Conservation (phyloP, 2,113 vertebrate genomes). For the Diphyllodes magnificus region DNA sequence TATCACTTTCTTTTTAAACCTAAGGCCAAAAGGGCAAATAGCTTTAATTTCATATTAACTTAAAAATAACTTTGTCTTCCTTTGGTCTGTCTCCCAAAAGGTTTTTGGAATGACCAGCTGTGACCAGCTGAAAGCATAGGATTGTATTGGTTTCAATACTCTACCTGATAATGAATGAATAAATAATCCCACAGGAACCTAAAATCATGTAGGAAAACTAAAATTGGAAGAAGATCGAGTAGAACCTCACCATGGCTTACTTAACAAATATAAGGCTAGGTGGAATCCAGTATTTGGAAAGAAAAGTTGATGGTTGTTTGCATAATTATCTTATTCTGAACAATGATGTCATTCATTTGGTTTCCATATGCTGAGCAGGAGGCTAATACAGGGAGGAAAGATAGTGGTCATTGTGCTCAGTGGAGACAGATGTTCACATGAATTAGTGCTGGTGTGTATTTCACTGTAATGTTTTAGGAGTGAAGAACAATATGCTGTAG, state of each 20-base stretch:
- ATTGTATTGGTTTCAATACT: background rate
- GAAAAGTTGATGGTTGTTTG: background rate
- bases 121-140: background rate
- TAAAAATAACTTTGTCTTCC: background rate
- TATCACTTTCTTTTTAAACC: background rate
- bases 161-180: background rate
- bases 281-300: background rate
- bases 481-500: background rate
- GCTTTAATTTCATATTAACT: background rate
- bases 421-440: background rate
- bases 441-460: background rate
- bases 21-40: background rate
- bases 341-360: background rate
- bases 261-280: background rate
- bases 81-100: background rate
- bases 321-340: background rate
- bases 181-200: background rate
- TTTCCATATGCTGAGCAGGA: background rate
- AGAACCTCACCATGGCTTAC: background rate
- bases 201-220: background rate
- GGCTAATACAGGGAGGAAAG: background rate
- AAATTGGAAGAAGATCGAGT: background rate
- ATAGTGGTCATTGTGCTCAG: background rate
- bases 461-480: background rate
- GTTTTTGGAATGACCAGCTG: background rate